Conservation (phyloP, 2,888 invertebrate genomes). For the Pollenia angustigena region DNA sequence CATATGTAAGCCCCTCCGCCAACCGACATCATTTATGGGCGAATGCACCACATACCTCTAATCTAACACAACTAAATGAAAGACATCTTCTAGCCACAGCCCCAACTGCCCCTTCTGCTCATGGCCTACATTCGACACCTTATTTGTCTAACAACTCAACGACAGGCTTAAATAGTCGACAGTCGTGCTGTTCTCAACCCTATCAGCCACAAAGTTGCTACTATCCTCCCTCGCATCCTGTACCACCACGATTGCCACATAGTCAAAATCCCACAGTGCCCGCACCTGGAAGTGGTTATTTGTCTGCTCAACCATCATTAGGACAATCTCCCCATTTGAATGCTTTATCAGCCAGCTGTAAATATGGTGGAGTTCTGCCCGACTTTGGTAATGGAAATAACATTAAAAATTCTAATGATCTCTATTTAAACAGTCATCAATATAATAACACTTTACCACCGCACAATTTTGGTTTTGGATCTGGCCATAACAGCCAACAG, state of each 20-base stretch:
- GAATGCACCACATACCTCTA: slow-evolving; percentile 52
- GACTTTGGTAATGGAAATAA: slow-evolving; percentile 74
- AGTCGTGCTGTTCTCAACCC: slow-evolving; percentile 79
- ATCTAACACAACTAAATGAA: slow-evolving; percentile 59
- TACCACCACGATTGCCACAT: slow-evolving; percentile 61
- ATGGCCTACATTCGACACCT: slow-evolving; percentile 53
- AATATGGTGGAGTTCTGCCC: slow-evolving; percentile 63
- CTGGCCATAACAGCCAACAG: slow-evolving; percentile 58
- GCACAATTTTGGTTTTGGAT: slow-evolving; percentile 54
- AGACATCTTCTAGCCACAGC: slow-evolving; percentile 50
- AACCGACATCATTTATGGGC: slow-evolving; percentile 77
- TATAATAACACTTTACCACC: slow-evolving; percentile 76
- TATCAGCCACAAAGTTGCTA: slow-evolving; percentile 79
- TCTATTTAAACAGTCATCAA: slow-evolving; percentile 75
- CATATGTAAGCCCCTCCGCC: slow-evolving; percentile 54
- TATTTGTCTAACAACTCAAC: slow-evolving; percentile 59
- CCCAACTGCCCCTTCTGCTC: slow-evolving; percentile 38
- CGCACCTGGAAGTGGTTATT: slow-evolving; percentile 8
- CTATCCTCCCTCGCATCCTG: slow-evolving; percentile 75
- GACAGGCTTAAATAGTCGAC: slow-evolving; percentile 74
- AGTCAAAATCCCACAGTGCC: slow-evolving; percentile 24
- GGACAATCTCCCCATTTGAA: slow-evolving; percentile 60
- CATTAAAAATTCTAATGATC: slow-evolving; percentile 80
- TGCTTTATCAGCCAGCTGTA: slow-evolving; percentile 58
- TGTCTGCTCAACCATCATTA: slow-evolving; percentile 43